Evolutionary conservation across 2,113 vertebrate species (phyloP).

Genomic region (Solea senegalensis): DNA sequence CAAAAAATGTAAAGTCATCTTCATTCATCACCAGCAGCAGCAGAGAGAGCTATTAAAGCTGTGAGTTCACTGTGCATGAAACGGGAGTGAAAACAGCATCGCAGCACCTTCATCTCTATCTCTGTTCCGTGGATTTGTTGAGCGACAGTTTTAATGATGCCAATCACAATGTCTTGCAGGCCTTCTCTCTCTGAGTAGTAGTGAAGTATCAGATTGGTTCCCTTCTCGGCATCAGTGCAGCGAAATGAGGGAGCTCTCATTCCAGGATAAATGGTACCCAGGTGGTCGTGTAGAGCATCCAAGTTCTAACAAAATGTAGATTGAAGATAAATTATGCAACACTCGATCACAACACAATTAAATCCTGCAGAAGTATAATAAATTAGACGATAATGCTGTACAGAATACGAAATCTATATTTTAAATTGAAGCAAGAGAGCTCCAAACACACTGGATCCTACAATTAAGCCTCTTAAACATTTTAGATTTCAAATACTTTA

Average conservation of each 20-base stretch:
- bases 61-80: conserved; percentile 6
- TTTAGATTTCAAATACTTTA: too few species aligned
- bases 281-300: conserved; percentile 96
- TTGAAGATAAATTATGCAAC: conserved; percentile 23
- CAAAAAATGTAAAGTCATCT: conserved; percentile 1
- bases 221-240: conserved; percentile 95
- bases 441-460: not conserved
- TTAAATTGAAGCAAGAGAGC: too few species aligned
- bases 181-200: conserved; percentile 99
- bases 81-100: conserved; percentile 20
- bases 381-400: too few species aligned
- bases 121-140: conserved; percentile 98
- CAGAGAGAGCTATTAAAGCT: conserved; percentile 16
- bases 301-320: conserved; percentile 85
- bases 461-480: not conserved
- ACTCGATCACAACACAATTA: not conserved
- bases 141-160: conserved; percentile 98
- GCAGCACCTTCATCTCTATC: conserved; percentile 97
- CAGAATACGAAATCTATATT: too few species aligned
- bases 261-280: conserved; percentile 97
- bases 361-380: not conserved
- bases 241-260: conserved; percentile 98
- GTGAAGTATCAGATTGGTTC: conserved; percentile 96
- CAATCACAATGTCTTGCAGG: conserved; percentile 98
- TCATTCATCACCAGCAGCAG: conserved; percentile 30